Evolutionary conservation across 23 tunicate genomes (phyloP), one percentile per base, ranked within the genome.

Genomic region (Trididemnum clinides): DNA sequence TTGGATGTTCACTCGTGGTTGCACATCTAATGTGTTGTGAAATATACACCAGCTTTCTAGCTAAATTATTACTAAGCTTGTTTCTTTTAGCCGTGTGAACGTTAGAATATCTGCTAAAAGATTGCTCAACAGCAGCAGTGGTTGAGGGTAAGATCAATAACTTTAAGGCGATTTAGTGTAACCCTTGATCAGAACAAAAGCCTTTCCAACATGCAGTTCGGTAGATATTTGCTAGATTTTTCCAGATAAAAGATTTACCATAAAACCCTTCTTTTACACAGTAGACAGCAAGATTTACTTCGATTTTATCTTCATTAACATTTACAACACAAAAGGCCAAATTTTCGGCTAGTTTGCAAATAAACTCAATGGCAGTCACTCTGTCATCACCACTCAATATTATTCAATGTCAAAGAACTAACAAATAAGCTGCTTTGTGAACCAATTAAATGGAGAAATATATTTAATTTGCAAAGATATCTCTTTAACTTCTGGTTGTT

Each of bases 381-480:
- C 66, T 59, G 25, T 59, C 25, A n/a, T 59, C 21, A 59, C 22
- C 25, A 59, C 25, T 59, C 21, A 59, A 59, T 59, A 59, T 19
- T 28, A n/a, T 3, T 5, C 66, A 5, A 59, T 59, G 25, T 25
- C 66, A 28, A 19, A 28, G 66, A n/a, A 19, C 66, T n/a, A 59
- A 59, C 25, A 59, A 19, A 59, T 59, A 59, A 10, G 66, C 66
- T n/a, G 66, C 66, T 59, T 59, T 59, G 66, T 59, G 66, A 10
- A 59, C 25, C 3, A n/a, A 19, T 12, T 10, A 28, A n/a, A 59
- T 59, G 66, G 27, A 59, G 22, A 59, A 59, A 10, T 59, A 25
- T 59, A 19, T 59, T 10, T 28, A 10, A 25, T 15, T 59, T 10
- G 66, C 20, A 59, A 59, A 59, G 22, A 59, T 59, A 28, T n/a